Evolutionary conservation across 1,140 invertebrate species (phyloP).

Genomic region (Mactra quadrangularis): DNA sequence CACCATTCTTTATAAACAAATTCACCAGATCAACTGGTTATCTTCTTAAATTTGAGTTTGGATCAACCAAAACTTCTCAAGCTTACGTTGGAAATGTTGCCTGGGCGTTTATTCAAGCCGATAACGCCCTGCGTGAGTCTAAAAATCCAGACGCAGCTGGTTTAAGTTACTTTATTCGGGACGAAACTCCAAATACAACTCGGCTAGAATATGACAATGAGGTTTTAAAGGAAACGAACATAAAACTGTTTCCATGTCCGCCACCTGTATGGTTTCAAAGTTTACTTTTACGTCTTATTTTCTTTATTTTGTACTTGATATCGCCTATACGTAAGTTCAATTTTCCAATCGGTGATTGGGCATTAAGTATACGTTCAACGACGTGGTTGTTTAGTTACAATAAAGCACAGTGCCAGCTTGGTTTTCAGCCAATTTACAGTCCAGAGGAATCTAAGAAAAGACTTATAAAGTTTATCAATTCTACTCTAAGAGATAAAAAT

Average conservation of each 20-base stretch:
- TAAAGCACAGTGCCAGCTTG: neutral
- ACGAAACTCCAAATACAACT: neutral
- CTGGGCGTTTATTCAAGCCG: constrained; percentile 8
- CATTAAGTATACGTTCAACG: neutral
- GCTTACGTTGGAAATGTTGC: constrained; percentile 19
- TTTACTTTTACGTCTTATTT: neutral
- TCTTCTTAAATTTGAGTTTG: neutral
- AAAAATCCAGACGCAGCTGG: neutral
- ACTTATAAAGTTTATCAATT: constrained; percentile 9
- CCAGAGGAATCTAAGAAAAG: neutral
- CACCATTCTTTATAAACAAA: neutral
- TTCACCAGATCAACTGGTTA: constrained; percentile 13
- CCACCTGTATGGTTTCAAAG: neutral
- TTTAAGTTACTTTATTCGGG: neutral
- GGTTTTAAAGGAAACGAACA: neutral
- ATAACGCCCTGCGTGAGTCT: neutral
- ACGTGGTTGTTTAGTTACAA: neutral
- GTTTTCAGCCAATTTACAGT: neutral
- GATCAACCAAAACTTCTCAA: neutral
- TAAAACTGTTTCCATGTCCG: neutral
- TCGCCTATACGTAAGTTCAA: neutral
- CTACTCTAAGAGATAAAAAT: neutral
- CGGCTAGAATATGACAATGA: neutral
- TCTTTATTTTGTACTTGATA: neutral
- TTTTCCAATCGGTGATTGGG: constrained; percentile 11